Percentiles rank a stretch among this genome's conserved stretches.
Conservation (phyloP, 2,797 vertebrate genomes). For the Perodicticus potto region DNA sequence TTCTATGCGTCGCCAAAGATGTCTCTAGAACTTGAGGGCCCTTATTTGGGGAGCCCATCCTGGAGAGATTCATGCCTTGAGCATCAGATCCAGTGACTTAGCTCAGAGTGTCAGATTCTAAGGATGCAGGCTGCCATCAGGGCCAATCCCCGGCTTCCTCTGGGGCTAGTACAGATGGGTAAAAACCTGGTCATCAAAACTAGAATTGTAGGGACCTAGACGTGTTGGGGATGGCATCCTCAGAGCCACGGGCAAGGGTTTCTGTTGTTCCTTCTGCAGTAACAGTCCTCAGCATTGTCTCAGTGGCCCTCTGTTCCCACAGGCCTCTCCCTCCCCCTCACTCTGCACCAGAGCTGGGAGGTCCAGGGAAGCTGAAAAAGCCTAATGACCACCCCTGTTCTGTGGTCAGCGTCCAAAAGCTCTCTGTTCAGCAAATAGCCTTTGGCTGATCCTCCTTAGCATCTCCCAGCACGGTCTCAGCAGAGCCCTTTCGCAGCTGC, state of each 20-base stretch:
- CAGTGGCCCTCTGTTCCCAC: neutral
- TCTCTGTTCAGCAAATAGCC: neutral
- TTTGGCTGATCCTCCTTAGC: neutral
- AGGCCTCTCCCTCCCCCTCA: accelerated
- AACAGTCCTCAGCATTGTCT: neutral
- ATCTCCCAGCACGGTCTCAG: neutral
- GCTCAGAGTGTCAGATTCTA: neutral
- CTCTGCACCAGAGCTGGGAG: neutral
- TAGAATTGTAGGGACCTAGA: neutral
- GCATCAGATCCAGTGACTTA: neutral
- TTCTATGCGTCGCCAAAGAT: neutral
- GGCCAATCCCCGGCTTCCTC: neutral
- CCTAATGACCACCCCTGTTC: neutral
- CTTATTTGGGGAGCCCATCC: neutral
- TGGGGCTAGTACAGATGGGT: neutral
- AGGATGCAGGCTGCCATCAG: neutral
- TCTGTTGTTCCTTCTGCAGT: neutral
- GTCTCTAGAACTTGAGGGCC: neutral
- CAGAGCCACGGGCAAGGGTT: accelerated
- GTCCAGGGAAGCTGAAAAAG: neutral
- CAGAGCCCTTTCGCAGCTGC: neutral
- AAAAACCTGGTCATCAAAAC: neutral
- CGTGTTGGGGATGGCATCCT: neutral
- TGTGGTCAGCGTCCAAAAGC: neutral
- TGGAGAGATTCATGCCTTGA: neutral